Conservation (phyloP, 1,140 invertebrate genomes). For the Palaemon carinicauda region DNA sequence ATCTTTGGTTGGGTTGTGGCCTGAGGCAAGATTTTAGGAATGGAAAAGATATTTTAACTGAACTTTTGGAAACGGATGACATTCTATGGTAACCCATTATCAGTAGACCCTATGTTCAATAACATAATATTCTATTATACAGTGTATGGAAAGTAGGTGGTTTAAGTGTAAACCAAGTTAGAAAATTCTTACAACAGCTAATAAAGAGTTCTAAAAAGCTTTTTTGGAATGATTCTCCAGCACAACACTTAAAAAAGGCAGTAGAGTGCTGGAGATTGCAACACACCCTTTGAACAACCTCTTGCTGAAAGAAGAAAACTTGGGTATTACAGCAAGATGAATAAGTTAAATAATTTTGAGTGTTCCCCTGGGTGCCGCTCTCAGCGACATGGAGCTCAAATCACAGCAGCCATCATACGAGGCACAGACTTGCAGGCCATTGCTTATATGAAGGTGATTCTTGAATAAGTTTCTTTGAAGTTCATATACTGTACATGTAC, state of each 20-base stretch:
- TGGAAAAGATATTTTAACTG: background rate
- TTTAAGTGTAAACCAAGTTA: no score
- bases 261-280: background rate
- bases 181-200: no score
- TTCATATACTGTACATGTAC: no score
- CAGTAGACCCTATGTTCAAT: background rate
- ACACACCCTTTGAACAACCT: background rate
- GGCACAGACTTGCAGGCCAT: slow-evolving; percentile 43
- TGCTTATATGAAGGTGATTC: slow-evolving; percentile 37
- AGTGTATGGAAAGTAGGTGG: no score
- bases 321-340: background rate
- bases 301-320: no score
- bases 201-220: no score
- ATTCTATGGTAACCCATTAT: background rate
- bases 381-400: slow-evolving; percentile 21
- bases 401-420: slow-evolving; percentile 42
- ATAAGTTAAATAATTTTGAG: background rate
- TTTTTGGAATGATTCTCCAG: no score
- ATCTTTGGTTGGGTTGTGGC: slow-evolving; percentile 5
- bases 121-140: no score
- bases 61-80: background rate
- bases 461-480: no score
- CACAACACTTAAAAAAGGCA: no score
- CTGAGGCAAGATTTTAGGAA: background rate
- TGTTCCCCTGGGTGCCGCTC: slow-evolving; percentile 37